Percentiles rank a stretch among this genome's conserved stretches.
Evolutionary conservation across 1,140 invertebrate species (phyloP).

Genomic region (Steinernema feltiae): DNA sequence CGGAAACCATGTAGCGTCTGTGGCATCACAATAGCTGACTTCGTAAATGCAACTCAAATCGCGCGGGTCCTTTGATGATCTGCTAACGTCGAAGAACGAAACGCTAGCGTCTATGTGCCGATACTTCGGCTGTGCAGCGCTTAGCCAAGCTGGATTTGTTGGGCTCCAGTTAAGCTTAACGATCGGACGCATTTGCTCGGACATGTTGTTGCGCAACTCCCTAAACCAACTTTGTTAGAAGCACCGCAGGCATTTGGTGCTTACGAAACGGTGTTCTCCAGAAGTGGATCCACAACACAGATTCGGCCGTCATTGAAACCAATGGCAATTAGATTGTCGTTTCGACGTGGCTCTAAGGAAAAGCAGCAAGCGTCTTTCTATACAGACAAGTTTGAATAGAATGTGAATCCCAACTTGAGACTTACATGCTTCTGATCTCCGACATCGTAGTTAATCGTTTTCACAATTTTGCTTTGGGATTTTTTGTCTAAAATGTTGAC

Average conservation of each 20-base stretch:
- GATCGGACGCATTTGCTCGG: neutral
- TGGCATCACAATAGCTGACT: neutral
- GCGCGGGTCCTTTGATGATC: neutral
- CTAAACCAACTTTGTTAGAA: neutral
- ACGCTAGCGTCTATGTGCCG: neutral
- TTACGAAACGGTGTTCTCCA: neutral
- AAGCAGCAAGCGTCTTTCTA: conserved; percentile 5
- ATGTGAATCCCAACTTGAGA: neutral
- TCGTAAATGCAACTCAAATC: neutral
- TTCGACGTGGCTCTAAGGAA: neutral
- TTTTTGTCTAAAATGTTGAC: neutral
- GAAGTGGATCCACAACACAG: neutral
- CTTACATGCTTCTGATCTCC: neutral
- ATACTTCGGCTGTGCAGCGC: neutral
- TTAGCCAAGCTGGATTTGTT: neutral
- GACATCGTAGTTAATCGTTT: neutral
- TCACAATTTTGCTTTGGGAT: neutral
- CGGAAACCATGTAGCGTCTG: neutral
- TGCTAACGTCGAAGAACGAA: neutral
- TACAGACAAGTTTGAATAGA: neutral
- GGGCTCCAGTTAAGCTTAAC: neutral
- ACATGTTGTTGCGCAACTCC: neutral
- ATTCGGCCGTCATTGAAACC: neutral
- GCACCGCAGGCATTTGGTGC: neutral
- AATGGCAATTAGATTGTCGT: neutral